Evolutionary conservation across 1,140 invertebrate genomes (phyloP), one percentile per base, ranked within the genome.

Genomic region (Brachionus plicatilis): DNA sequence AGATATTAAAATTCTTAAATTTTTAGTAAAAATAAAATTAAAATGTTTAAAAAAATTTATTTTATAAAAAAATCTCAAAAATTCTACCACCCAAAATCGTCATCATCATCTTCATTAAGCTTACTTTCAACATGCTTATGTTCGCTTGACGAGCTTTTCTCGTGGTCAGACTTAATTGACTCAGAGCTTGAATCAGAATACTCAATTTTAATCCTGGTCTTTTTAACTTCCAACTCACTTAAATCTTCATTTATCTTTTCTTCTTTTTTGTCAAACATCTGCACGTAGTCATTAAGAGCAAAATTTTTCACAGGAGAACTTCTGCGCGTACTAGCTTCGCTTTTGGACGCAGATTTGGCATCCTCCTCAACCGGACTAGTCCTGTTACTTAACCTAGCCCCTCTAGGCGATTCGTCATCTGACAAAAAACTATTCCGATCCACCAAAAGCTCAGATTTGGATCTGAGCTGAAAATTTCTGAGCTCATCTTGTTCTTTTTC

Each of bases 211-310:
- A 76, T 76, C 20, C 72, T 76, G 11, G 72, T 47, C 27, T 76
- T 76, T 50, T 50, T 76, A 76, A 27, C 17, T 20, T 76, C 45
- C 11, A 27, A 24, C 6, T 76, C 43, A 47, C 45, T 29, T 20
- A 14, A 50, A 50, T 50, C 17, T 14, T 76, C 47, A n/a, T 27
- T 76, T 12, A 12, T 47, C 27, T 76, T 24, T 29, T 76, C 41
- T 27, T 76, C 72, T 47, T 76, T 76, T 76, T 76, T 76, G 5
- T 76, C 45, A n/a, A 76, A 76, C 72, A 76, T 76, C 9, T 76
- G n/a, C 0, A 76, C 72, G 43, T 76, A 76, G 20, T 76, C 72
- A 76, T 76, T 76, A 1, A 68, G 66, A 12, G 27, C 66, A 68
- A 50, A 76, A 50, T 53, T 47, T 47, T 76, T 76, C 29, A 50